Percentiles rank a stretch among this genome's conserved stretches.
Conservation (phyloP, 2,797 vertebrate genomes). For the Danio choprae region DNA sequence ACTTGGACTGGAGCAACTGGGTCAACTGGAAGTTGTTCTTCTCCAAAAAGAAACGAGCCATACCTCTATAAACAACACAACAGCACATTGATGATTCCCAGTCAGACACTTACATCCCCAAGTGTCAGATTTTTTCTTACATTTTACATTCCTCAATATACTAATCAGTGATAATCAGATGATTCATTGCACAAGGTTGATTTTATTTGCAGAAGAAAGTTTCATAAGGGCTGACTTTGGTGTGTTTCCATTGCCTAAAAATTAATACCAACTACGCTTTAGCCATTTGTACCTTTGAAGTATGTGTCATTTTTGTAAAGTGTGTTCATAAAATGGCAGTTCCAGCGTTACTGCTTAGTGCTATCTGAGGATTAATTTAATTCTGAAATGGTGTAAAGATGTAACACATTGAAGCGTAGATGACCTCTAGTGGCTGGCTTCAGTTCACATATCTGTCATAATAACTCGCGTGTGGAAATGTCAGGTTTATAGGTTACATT, state of each 20-base stretch:
- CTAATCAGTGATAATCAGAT: conserved; percentile 23
- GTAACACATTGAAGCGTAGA: background rate
- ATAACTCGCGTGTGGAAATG: background rate
- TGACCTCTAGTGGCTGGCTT: conserved; percentile 7
- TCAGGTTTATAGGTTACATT: background rate
- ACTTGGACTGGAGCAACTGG: conserved; percentile 66
- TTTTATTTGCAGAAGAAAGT: background rate
- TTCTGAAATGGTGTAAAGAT: background rate
- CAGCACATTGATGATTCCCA: background rate
- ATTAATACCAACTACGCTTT: background rate
- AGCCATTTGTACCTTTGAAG: background rate
- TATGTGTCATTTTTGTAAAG: background rate
- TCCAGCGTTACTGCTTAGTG: background rate
- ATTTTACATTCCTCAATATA: background rate
- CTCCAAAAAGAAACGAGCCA: conserved; percentile 65
- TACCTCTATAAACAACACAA: conserved; percentile 54
- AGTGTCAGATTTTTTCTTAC: background rate
- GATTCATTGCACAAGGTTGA: background rate
- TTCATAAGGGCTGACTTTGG: background rate
- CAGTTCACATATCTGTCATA: background rate
- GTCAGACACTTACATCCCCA: background rate
- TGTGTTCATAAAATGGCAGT: background rate
- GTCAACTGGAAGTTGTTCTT: conserved; percentile 64
- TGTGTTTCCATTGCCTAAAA: background rate
- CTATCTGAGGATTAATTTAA: conserved; percentile 6